Base-by-base conservation (phyloP, 2,888 invertebrate genomes). In the Hypsopygia costalis region DNA sequence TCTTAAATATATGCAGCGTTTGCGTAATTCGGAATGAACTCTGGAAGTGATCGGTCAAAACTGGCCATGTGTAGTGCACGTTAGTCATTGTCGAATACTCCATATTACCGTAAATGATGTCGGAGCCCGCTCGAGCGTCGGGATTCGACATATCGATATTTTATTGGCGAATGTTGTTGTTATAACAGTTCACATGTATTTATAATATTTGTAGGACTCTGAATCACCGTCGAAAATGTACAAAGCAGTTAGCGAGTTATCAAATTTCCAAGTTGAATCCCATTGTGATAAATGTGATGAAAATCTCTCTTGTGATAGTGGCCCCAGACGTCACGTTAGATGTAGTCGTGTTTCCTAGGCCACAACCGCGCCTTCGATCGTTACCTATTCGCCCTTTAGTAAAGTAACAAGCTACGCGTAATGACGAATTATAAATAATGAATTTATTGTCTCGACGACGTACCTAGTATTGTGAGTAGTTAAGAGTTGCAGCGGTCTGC, bases 251-350 rank as follows among this genome's bases (percentile, higher is more conserved):
- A 33, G 36, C 32, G 55, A 58, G 60, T 58, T 56, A 58, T 28
- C 57, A 59, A 62, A 72, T 70, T 71, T 67, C 77, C 73, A 53
- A 69, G 69, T 74, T 73, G 53, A 69, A 73, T 70, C 80, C 55
- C 69, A 78, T 77, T 85, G 86, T 86, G 86, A 86, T 86, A 85
- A 70, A 78, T 82, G 83, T 86, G 86, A 83, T 83, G 73, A 64
- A 16, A 82, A 79, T 80, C 69, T 78, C 72, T 75, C 62, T 79
- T 86, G 86, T 87, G 86, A 87, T 87, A 87, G 86, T 80, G 87
- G 77, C 86, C 69, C 65, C 69, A 62, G 73, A 75, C 77, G 83
- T 81, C 85, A 79, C 86, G 81, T 79, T 82, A 85, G 85, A 72
- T 77, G 71, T 81, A 78, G 64, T 69, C 72, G 69, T 70, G 75